Evolutionary conservation across 2,113 vertebrate genomes (phyloP), one percentile per base, ranked within the genome.

Genomic region (Ageneiosus marmoratus): DNA sequence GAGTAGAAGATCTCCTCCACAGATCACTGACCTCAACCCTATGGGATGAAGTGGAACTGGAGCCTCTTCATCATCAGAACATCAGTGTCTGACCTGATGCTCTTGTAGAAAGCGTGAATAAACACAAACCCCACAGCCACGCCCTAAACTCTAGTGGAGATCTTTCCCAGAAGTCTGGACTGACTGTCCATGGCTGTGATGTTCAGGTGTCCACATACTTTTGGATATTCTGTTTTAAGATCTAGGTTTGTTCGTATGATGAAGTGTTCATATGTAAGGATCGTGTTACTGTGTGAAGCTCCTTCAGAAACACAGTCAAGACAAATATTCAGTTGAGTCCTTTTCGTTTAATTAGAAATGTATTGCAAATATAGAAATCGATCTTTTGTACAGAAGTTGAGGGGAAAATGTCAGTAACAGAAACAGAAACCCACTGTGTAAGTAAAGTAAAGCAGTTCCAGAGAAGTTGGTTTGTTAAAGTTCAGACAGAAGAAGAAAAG

Each of bases 341-440:
- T 77, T 88, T 10, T 62, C 89, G 89, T 92, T 92, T 92, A 84
- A 89, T 90, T 91, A 93, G 83, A 95, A 94, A 94, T 94, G 92
- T 94, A 95, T 95, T 94, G 92, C 92, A 95, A 95, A 94, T 94
- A 95, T 95, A 95, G 91, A 94, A 94, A 94, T 94, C 89, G 92
- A 94, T 94, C 91, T 94, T 93, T 94, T 92, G 88, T 94, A 93
- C 92, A 95, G 92, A 94, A 94, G 92, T 89, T 50, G 88, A 12
- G 91, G 89, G 88, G 89, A 84, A 88, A 74, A 89, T 77, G 72
- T 84, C 87, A 90, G 86, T 89, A 88, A 86, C 83, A 91, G 90
- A 88, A 91, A 91, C 89, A 89, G 78, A 91, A n/a, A n/a, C n/a
- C n/a, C n/a, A n/a, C n/a, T 48, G 0, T 85, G 24, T 62, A 80